A percentile compares a stretch with the other conserved stretches of the same genome.
Conservation (phyloP, 2,797 vertebrate species). For the Tarsius wallacei region DNA sequence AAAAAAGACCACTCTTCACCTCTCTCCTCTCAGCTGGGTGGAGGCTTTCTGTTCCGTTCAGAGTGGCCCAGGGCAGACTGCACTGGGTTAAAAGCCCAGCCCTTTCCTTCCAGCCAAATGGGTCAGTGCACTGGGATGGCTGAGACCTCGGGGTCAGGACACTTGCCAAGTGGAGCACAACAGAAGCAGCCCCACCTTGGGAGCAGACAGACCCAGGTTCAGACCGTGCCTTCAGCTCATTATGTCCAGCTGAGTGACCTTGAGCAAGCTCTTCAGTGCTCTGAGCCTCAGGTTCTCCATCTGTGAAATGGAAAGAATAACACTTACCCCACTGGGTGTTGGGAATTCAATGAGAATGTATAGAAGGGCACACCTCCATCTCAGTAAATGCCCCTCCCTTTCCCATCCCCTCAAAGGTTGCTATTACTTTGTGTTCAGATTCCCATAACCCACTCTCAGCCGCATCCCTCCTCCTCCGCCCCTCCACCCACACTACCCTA, state of each 20-base stretch:
- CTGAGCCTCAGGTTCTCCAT: neutral
- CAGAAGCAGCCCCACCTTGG: neutral
- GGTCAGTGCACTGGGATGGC: conserved; percentile 58
- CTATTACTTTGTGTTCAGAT: neutral
- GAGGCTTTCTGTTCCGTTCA: conserved; percentile 32
- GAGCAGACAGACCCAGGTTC: neutral
- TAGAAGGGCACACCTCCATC: neutral
- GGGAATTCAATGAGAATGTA: neutral
- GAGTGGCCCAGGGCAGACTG: neutral
- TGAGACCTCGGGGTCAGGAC: neutral
- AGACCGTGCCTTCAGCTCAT: neutral
- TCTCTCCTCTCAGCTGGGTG: neutral
- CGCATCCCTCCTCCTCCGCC: neutral
- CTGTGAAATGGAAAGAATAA: neutral
- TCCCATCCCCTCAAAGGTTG: neutral
- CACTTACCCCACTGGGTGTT: neutral
- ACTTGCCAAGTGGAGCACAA: neutral
- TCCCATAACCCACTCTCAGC: neutral
- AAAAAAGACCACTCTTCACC: neutral
- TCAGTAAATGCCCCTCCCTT: neutral
- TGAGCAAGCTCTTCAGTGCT: neutral
- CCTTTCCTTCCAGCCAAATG: conserved; percentile 67
- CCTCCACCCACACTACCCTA: neutral
- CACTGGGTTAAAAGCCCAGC: neutral
- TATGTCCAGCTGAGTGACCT: neutral